A percentile compares a stretch with the other conserved stretches of the same genome.
These are phyloP conservation scores for Mesochorus sp. DNA, from an alignment of 2,888 invertebrate species.

Conservation along the genomic window DNA sequence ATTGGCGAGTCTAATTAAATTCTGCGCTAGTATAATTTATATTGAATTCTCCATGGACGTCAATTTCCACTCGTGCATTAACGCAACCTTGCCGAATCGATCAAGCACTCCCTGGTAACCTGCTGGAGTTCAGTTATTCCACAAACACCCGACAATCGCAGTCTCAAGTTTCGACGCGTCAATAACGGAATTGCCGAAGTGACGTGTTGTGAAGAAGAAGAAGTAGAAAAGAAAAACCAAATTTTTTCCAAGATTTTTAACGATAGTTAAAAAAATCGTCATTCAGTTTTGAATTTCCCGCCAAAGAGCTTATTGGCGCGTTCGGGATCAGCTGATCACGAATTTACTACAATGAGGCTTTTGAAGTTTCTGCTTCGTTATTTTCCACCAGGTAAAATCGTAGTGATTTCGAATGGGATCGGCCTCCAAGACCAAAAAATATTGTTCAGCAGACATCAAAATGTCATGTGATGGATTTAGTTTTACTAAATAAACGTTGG, in stretches of 20 bases:
- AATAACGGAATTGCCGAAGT: slow-evolving; percentile 28
- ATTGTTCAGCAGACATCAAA: slow-evolving; percentile 13
- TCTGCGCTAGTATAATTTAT: too few relatives aligned
- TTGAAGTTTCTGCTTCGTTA: slow-evolving; percentile 88
- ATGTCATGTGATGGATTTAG: too few relatives aligned
- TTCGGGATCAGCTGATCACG: slow-evolving; percentile 31
- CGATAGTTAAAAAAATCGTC: neutral
- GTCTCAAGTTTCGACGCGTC: slow-evolving; percentile 7
- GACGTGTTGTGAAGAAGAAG: too few relatives aligned
- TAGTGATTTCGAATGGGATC: neutral
- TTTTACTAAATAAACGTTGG: slow-evolving; percentile 37
- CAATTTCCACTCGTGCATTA: too few relatives aligned
- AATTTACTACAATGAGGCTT: slow-evolving; percentile 85
- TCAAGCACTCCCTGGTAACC: slow-evolving; percentile 70
- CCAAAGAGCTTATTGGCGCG: slow-evolving; percentile 2
- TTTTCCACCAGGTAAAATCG: slow-evolving; percentile 86
- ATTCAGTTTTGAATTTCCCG: neutral
- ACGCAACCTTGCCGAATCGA: too few relatives aligned
- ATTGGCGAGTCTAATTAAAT: too few relatives aligned
- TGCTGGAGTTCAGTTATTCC: slow-evolving; percentile 38
- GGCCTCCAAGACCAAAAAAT: neutral
- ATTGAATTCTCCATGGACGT: too few relatives aligned
- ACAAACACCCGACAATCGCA: neutral
- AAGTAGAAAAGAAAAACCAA: neutral
- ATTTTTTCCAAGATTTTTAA: neutral